Evolutionary conservation across 2,888 invertebrate species (phyloP), one percentile per base, ranked within the genome.

Genomic region (Altica lythri): DNA sequence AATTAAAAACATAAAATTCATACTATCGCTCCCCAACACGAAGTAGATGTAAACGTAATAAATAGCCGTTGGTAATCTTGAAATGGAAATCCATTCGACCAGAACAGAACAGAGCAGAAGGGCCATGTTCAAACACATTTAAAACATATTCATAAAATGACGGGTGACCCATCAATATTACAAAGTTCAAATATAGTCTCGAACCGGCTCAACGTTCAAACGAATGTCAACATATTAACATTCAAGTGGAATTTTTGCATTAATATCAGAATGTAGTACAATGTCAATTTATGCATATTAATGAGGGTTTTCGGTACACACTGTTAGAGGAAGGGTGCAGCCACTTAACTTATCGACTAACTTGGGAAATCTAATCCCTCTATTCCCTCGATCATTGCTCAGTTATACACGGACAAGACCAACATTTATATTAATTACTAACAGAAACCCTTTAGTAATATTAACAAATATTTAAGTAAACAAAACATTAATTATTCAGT

Each of bases 241-340:
- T 70, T 69, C 70, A 68, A 64, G 62, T 61, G 66, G 60, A 64
- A 68, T 69, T 70, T 70, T 70, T 70, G 68, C 68, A 68, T 70
- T 68, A 68, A 65, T 66, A 64, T 63, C 64, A 60, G 60, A 64
- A 63, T 64, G 63, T 63, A 61, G 66, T 65, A 63, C 70, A 68
- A 70, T 70, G 70, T 71, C 70, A 69, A 71, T 71, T 71, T 71
- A 71, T 70, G 68, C 70, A 71, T 71, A 71, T 71, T 71, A 70
- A 71, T 70, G 66, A 65, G 55, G 59, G 61, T 53, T 55, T 57
- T 49, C 49, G 40, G 56, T 46, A 57, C 56, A 57, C 56, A 57
- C 22, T 34, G 59, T 49, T 56, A 61, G 50, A 32, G 46, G 37
- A 50, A 53, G 59, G 62, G 61, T 61, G 61, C 53, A 22, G 44